Conservation (phyloP, 2,113 vertebrate genomes). For the Coryphaenoides rupestris region DNA sequence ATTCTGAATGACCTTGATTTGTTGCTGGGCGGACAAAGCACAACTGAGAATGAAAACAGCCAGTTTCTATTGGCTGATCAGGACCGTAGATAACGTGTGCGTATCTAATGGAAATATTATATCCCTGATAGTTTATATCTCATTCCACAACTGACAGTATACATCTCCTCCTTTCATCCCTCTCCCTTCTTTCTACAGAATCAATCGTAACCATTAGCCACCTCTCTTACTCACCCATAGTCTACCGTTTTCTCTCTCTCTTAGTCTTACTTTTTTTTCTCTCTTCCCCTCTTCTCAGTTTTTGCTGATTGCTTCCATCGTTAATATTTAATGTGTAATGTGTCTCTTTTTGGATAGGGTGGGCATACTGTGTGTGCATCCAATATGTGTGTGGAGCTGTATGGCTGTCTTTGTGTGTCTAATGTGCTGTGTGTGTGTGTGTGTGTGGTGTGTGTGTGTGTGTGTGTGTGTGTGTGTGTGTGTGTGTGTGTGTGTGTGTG, state of each 20-base stretch:
- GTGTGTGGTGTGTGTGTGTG: conserved; percentile 15
- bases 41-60: conserved; percentile 14
- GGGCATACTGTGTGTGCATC: conserved; percentile 51
- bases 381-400: background rate
- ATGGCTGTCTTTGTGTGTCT: background rate
- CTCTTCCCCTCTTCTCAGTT: conserved; percentile 52
- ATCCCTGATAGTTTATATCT: conserved; percentile 44
- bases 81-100: conserved; percentile 34
- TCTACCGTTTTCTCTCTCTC: background rate
- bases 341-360: conserved; percentile 70
- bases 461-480: background rate
- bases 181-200: conserved; percentile 22
- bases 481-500: conserved; percentile 11
- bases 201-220: background rate
- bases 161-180: conserved; percentile 43
- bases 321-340: conserved; percentile 78
- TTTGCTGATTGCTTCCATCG: conserved; percentile 74
- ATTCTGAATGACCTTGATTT: conserved; percentile 52
- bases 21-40: conserved; percentile 30
- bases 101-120: conserved; percentile 39
- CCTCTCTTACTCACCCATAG: background rate
- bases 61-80: conserved; percentile 24
- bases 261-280: background rate
- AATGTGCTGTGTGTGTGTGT: background rate
- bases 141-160: conserved; percentile 32